phyloP scores from a whole-genome alignment of 2,888 invertebrate species.

The Ochlodes sylvanus region DNA sequence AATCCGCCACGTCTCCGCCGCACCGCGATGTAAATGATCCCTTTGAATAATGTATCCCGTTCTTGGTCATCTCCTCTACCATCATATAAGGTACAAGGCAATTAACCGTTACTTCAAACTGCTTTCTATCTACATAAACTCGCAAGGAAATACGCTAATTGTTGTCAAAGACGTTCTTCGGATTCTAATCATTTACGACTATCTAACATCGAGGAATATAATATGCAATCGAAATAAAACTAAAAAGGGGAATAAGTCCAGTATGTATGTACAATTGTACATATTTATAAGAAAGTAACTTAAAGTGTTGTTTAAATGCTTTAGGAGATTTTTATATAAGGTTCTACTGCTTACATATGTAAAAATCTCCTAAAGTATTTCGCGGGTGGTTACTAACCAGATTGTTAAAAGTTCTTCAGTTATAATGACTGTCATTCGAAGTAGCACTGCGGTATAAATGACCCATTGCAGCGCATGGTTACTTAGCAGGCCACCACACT shows the following conservation, averaged over 20 bases:
- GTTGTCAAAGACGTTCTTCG: constrained; percentile 45
- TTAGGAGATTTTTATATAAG: no score
- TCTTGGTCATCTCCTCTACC: constrained; percentile 71
- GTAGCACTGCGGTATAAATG: no score
- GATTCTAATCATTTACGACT: constrained; percentile 2
- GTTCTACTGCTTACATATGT: no score
- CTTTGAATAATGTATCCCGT: constrained; percentile 83
- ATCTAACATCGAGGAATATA: neutral
- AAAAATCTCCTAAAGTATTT: no score
- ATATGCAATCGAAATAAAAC: neutral
- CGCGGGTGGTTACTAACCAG: no score
- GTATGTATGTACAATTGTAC: no score
- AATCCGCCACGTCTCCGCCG: constrained; percentile 72
- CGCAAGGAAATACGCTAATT: constrained; percentile 54
- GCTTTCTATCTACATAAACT: constrained; percentile 64
- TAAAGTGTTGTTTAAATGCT: no score
- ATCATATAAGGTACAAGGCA: constrained; percentile 76
- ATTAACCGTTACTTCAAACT: constrained; percentile 77
- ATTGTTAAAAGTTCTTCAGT: no score
- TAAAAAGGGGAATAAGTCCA: neutral
- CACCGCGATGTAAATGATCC: constrained; percentile 81
- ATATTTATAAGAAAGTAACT: no score
- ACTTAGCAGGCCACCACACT: no score
- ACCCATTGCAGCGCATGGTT: no score
- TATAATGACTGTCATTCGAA: no score